A percentile compares a stretch with the other conserved stretches of the same genome.
phyloP scores from a whole-genome alignment of 2,888 invertebrate genomes.

The Platycnemis pennipes region DNA sequence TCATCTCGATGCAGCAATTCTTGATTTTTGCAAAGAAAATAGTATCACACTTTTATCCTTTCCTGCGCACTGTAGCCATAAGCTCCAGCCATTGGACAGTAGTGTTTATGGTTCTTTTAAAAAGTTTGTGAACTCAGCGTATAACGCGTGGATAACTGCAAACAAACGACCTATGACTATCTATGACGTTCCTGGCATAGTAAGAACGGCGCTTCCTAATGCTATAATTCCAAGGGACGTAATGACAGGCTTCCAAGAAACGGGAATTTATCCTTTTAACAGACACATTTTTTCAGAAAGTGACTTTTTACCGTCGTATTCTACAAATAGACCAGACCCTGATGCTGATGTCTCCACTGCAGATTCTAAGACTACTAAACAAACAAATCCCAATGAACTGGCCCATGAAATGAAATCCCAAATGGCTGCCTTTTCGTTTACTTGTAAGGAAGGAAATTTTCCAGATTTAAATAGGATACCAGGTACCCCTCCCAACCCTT shows the following conservation, averaged over 20 bases:
- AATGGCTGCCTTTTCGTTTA: no score
- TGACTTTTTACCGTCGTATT: not conserved
- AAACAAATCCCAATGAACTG: no score
- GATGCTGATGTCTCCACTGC: not conserved
- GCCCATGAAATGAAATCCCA: no score
- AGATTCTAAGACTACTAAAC: no score
- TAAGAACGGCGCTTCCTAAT: constrained; percentile 52
- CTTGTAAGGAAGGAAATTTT: no score
- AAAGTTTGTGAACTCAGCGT: constrained; percentile 74
- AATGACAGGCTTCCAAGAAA: not conserved
- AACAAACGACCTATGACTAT: constrained; percentile 74
- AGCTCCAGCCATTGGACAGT: constrained; percentile 76
- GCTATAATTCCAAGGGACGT: not conserved
- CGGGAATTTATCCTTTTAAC: not conserved
- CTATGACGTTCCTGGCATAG: constrained; percentile 75
- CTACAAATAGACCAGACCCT: not conserved
- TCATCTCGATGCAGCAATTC: constrained; percentile 72
- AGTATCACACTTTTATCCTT: constrained; percentile 76
- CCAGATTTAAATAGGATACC: no score
- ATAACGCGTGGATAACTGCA: constrained; percentile 75
- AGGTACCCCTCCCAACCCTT: no score
- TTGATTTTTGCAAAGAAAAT: constrained; percentile 75
- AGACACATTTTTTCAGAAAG: not conserved
- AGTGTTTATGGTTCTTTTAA: constrained; percentile 76
- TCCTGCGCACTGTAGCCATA: constrained; percentile 76